These are phyloP conservation scores for Thomomys bottae DNA, from an alignment of 2,113 vertebrate genomes.

Conservation along the genomic window DNA sequence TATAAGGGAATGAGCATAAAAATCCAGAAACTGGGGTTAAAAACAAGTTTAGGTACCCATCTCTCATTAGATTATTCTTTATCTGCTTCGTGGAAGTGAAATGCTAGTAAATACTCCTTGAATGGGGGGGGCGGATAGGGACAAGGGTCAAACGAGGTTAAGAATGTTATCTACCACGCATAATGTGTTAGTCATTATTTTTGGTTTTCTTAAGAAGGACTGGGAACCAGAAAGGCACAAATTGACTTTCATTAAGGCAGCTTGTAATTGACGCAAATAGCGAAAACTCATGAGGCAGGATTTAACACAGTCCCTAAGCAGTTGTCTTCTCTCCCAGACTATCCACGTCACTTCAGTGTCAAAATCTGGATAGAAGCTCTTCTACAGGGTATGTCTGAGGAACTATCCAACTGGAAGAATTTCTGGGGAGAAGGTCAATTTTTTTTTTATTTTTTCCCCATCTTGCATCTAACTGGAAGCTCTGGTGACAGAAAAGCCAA, in stretches of 20 bases:
- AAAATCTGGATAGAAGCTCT: slow-evolving; percentile 11
- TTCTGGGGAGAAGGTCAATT: neutral
- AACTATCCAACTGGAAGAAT: slow-evolving; percentile 9
- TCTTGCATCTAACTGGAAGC: slow-evolving; percentile 28
- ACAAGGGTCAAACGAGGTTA: slow-evolving; percentile 35
- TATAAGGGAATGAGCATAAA: neutral
- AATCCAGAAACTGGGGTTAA: neutral
- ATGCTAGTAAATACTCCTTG: neutral
- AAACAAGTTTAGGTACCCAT: neutral
- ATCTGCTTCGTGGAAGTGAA: slow-evolving; percentile 1
- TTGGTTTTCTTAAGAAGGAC: slow-evolving; percentile 36
- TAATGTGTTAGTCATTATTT: slow-evolving; percentile 26
- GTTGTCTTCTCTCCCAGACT: neutral
- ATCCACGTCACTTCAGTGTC: neutral
- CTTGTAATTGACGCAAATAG: slow-evolving; percentile 52
- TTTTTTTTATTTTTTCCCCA: neutral
- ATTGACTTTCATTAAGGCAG: slow-evolving; percentile 48
- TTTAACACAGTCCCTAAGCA: slow-evolving; percentile 6
- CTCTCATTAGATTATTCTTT: neutral
- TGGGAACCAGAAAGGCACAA: slow-evolving; percentile 47
- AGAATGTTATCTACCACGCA: neutral
- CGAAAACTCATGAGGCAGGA: neutral
- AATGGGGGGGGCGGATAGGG: too few species aligned
- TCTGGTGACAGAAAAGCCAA: slow-evolving; percentile 21
- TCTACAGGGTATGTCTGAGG: neutral